Conservation (phyloP, 2,888 invertebrate species). For the Ectobius pallidus region DNA sequence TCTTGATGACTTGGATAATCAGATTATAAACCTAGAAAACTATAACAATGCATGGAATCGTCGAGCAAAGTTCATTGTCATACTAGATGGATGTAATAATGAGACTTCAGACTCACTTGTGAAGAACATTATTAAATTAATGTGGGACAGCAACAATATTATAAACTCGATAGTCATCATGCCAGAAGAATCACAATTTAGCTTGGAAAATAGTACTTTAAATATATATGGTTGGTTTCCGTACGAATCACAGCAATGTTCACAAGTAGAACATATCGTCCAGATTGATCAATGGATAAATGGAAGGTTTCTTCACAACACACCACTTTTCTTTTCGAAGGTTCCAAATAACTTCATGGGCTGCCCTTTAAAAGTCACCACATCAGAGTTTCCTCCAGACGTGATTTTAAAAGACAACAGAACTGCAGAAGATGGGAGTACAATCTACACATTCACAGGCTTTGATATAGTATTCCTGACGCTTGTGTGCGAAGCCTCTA, state of each 20-base stretch:
- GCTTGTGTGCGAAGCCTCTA: background rate
- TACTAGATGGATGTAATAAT: background rate
- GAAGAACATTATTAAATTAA: background rate
- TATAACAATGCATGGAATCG: background rate
- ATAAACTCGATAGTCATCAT: background rate
- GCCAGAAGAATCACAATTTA: too few species aligned
- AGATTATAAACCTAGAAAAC: background rate
- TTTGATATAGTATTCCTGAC: background rate
- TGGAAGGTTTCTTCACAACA: too few species aligned
- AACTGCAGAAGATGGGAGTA: background rate
- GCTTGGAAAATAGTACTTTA: background rate
- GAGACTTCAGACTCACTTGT: background rate
- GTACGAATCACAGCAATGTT: background rate
- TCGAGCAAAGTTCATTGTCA: background rate
- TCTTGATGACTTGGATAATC: background rate
- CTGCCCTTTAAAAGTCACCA: background rate
- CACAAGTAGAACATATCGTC: background rate
- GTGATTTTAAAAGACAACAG: background rate
- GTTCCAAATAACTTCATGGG: background rate
- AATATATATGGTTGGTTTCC: conserved; percentile 1
- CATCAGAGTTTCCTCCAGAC: background rate
- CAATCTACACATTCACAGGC: background rate
- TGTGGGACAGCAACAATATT: background rate
- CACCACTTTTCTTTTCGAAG: background rate
- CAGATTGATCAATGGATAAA: background rate